Evolutionary conservation across 2,797 vertebrate genomes (phyloP).

Genomic region (Cyclopterus lumpus): DNA sequence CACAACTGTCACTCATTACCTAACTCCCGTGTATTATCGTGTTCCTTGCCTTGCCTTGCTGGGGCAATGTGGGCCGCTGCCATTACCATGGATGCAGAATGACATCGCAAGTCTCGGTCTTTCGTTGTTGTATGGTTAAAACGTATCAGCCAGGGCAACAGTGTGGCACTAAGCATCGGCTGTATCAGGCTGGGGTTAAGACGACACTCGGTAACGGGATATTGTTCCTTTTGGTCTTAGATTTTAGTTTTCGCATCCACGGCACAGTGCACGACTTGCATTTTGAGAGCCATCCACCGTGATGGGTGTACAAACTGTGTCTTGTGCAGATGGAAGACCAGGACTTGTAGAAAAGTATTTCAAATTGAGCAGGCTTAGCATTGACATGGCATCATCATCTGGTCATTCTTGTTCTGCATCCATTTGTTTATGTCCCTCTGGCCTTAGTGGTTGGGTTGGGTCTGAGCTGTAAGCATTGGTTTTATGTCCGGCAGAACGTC

Average conservation of each 20-base stretch:
- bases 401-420: background rate
- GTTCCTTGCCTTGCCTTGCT: background rate
- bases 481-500: slow-evolving; percentile 1
- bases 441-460: slow-evolving; percentile 2
- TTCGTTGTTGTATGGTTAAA: background rate
- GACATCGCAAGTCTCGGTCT: background rate
- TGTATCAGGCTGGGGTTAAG: background rate
- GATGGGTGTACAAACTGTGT: slow-evolving; percentile 3
- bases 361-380: background rate
- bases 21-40: background rate
- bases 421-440: background rate
- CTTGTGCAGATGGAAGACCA: slow-evolving; percentile 7
- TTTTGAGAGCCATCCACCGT: slow-evolving; percentile 8
- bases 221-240: background rate
- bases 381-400: slow-evolving; percentile 16
- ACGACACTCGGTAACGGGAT: background rate
- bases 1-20: background rate
- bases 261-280: slow-evolving; percentile 1
- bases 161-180: background rate
- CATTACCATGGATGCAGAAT: background rate
- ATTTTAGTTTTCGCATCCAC: slow-evolving; percentile 6
- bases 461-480: background rate
- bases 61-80: background rate
- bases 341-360: slow-evolving; percentile 2
- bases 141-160: background rate